Conservation (phyloP, 2,113 vertebrate species). For the Pyrgilauda ruficollis region DNA sequence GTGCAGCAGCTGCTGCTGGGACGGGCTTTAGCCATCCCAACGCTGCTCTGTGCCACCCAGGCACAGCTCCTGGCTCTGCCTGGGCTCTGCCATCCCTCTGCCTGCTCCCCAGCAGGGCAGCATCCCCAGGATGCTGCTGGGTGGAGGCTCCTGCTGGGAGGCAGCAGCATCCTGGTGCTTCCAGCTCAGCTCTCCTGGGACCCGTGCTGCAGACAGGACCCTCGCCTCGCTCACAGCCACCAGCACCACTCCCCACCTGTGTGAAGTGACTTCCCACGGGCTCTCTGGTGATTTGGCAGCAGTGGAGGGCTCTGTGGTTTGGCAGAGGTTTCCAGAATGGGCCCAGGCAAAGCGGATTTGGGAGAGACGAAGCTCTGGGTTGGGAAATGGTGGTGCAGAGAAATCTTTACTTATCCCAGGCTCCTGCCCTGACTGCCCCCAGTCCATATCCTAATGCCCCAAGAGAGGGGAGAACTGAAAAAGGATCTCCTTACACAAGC, state of each 20-base stretch:
- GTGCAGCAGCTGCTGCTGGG: background rate
- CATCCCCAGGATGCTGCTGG: background rate
- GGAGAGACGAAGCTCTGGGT: background rate
- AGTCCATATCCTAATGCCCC: background rate
- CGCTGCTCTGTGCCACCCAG: background rate
- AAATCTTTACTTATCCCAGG: background rate
- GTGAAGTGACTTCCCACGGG: background rate
- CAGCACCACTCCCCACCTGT: background rate
- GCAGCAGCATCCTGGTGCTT: background rate
- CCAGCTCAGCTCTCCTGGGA: background rate
- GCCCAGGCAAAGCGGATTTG: background rate
- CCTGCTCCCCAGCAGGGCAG: background rate
- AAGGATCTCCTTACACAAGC: background rate
- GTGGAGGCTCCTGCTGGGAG: background rate
- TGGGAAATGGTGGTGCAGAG: background rate
- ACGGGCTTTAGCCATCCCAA: background rate
- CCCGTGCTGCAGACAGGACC: fast-evolving
- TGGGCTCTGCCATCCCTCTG: background rate
- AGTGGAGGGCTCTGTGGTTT: background rate
- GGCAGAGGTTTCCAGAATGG: background rate
- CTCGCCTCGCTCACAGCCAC: fast-evolving
- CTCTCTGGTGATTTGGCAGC: background rate
- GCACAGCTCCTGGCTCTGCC: background rate
- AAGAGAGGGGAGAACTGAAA: background rate
- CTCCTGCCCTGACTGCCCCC: background rate